Percentiles rank a stretch among this genome's conserved stretches.
Conservation (phyloP, 2,113 vertebrate species). For the Corythaeola cristata region DNA sequence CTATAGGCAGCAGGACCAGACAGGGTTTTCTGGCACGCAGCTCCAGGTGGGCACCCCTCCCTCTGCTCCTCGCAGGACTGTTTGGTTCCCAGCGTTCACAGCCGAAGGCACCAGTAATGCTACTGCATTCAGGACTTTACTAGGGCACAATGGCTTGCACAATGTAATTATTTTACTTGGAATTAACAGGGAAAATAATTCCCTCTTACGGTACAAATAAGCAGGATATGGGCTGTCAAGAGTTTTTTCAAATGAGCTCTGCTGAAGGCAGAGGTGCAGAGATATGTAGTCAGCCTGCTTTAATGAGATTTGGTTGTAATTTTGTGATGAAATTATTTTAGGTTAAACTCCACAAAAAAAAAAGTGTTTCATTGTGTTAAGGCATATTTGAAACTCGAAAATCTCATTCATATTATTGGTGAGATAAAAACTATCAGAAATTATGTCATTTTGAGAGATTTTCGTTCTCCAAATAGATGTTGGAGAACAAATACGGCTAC, state of each 20-base stretch:
- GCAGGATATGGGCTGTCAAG: background rate
- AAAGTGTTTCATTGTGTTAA: background rate
- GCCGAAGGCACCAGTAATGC: background rate
- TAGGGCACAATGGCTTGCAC: background rate
- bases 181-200: constrained; percentile 30
- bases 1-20: background rate
- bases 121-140: background rate
- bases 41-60: fast-evolving
- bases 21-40: background rate
- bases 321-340: constrained; percentile 33
- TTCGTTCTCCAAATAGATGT: background rate
- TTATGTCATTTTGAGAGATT: background rate
- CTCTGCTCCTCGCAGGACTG: background rate
- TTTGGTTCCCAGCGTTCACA: background rate
- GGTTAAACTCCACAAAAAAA: background rate
- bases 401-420: background rate
- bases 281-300: background rate
- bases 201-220: background rate
- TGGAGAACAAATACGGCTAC: background rate
- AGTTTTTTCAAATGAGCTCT: constrained; percentile 3
- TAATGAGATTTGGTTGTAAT: constrained; percentile 46
- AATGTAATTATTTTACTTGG: constrained; percentile 47
- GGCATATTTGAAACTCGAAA: background rate
- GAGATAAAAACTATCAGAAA: constrained; percentile 29
- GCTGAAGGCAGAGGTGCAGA: constrained; percentile 3